Percentiles rank a stretch among this genome's conserved stretches.
Conservation (phyloP, 2,797 vertebrate genomes). For the Gobionotothen gibberifrons region DNA sequence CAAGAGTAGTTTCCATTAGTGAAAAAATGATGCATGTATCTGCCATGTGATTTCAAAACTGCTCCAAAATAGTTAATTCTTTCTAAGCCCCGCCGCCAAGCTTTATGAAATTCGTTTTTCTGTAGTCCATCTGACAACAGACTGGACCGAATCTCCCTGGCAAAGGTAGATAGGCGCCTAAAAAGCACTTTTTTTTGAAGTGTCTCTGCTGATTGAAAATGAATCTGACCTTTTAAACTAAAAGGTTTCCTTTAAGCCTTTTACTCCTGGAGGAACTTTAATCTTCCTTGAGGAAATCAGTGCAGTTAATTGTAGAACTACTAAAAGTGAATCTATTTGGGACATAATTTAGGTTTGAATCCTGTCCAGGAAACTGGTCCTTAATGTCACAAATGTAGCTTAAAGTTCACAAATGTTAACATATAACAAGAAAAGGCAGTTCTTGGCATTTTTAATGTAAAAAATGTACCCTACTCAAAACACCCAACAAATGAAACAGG, state of each 20-base stretch:
- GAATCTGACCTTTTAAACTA: neutral
- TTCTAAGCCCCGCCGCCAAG: too few species aligned
- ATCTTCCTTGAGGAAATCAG: neutral
- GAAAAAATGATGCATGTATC: too few species aligned
- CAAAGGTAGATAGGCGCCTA: neutral
- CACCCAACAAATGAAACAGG: neutral
- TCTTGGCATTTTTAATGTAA: neutral
- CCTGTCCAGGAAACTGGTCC: slow-evolving; percentile 21
- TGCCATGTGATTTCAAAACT: too few species aligned
- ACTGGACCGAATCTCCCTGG: too few species aligned
- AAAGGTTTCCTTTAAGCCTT: neutral
- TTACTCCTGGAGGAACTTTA: neutral
- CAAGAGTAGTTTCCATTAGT: too few species aligned
- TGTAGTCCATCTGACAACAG: too few species aligned
- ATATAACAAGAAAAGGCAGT: neutral
- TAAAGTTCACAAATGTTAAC: slow-evolving; percentile 19
- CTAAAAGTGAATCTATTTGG: neutral
- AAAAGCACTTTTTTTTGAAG: neutral
- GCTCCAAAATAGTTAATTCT: too few species aligned
- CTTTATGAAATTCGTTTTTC: too few species aligned
- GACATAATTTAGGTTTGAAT: neutral
- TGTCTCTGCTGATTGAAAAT: neutral
- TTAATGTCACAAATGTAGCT: slow-evolving; percentile 48
- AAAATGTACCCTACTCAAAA: neutral
- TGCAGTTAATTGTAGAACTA: neutral